phyloP scores from a whole-genome alignment of 2,113 vertebrate genomes.

The Scalopus aquaticus region DNA sequence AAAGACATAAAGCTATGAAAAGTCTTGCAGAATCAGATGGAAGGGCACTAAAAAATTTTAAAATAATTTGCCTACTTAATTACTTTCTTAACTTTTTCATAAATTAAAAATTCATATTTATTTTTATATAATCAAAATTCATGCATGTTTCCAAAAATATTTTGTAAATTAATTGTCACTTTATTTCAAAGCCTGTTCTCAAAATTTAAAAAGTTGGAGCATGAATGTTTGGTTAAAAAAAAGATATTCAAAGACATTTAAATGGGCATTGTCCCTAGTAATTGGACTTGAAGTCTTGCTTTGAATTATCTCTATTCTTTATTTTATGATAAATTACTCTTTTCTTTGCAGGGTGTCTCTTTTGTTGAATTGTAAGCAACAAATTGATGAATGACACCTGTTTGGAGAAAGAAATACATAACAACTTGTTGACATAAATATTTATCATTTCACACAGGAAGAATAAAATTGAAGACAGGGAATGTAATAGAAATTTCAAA shows the following conservation, averaged over 20 bases:
- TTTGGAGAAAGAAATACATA: neutral
- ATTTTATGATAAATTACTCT: neutral
- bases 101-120: neutral
- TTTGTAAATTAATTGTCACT: neutral
- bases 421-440: neutral
- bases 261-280: neutral
- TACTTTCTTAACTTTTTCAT: neutral
- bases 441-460: neutral
- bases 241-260: neutral
- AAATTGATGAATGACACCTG: neutral
- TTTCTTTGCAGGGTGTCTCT: neutral
- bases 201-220: neutral
- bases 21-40: neutral
- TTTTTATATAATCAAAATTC: neutral
- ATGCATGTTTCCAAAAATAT: neutral
- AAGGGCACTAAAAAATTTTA: neutral
- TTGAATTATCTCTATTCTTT: neutral
- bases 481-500: neutral
- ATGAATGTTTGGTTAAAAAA: neutral
- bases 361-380: neutral
- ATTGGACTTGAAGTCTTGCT: neutral
- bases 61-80: neutral
- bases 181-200: neutral
- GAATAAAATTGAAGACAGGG: neutral
- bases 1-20: neutral